These are phyloP conservation scores for Barbus barbus DNA, from an alignment of 2,113 vertebrate genomes.

Conservation along the genomic window DNA sequence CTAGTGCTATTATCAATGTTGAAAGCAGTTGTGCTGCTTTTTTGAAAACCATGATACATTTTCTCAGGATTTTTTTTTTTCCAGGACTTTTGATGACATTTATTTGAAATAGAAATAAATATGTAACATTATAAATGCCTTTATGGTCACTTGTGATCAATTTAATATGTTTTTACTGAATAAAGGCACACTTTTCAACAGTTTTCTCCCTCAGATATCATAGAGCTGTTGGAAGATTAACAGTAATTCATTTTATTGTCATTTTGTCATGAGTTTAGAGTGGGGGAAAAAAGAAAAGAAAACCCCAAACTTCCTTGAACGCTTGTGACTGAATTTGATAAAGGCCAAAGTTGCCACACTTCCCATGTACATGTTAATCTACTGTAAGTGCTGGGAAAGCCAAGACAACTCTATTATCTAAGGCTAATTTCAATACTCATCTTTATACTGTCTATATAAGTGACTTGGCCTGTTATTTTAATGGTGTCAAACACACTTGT, in stretches of 20 bases:
- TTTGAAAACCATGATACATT: not conserved
- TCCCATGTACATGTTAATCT: not conserved
- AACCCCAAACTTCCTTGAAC: not conserved
- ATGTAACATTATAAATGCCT: not conserved
- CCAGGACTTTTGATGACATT: too few species aligned
- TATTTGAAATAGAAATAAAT: too few species aligned
- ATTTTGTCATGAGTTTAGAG: not conserved
- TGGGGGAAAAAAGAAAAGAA: not conserved
- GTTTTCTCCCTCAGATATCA: too few species aligned
- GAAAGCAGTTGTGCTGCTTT: not conserved
- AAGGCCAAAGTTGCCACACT: conserved; percentile 17
- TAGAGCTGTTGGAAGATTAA: not conserved
- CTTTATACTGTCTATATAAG: not conserved
- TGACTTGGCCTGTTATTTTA: not conserved
- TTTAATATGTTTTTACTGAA: too few species aligned
- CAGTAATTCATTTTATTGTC: not conserved
- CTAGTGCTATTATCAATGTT: not conserved
- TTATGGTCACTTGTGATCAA: not conserved
- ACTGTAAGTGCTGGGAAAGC: not conserved
- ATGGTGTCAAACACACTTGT: too few species aligned
- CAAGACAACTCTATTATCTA: not conserved
- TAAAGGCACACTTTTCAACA: too few species aligned
- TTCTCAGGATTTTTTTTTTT: too few species aligned
- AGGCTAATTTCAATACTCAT: not conserved
- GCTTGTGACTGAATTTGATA: not conserved